Percentiles rank a stretch among this genome's conserved stretches.
phyloP scores from a whole-genome alignment of 2,888 invertebrate species.

The Smittia aterrima region DNA sequence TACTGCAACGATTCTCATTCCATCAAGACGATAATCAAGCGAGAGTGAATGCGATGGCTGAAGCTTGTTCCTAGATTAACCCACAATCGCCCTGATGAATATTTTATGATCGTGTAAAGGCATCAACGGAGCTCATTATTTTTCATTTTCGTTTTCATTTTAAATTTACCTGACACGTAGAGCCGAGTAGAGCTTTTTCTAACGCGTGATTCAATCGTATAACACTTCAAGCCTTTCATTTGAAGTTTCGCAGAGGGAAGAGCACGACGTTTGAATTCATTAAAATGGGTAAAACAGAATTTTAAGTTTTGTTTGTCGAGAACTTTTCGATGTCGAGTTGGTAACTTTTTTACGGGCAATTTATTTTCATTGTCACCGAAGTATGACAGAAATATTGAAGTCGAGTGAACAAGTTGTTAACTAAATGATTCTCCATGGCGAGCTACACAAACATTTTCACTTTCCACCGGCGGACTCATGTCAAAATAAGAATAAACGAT shows the following conservation, averaged over 20 bases:
- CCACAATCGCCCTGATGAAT: conserved; percentile 14
- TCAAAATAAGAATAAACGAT: background rate
- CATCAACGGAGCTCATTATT: conserved; percentile 9
- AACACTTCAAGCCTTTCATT: conserved; percentile 4
- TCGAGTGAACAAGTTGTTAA: too few species aligned
- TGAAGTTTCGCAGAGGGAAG: conserved; percentile 22
- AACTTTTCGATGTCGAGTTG: background rate
- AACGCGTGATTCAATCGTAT: background rate
- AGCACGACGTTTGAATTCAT: conserved; percentile 19
- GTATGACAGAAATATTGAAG: too few species aligned
- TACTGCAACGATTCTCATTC: too few species aligned
- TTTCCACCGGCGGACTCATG: too few species aligned
- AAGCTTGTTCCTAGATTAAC: too few species aligned
- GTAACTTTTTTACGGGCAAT: background rate
- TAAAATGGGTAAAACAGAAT: conserved; percentile 33
- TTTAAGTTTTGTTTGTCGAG: background rate
- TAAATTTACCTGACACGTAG: background rate
- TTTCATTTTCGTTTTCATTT: background rate
- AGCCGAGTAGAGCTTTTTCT: background rate
- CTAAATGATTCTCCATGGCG: too few species aligned
- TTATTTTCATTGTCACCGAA: conserved; percentile 6
- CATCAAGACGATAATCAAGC: too few species aligned
- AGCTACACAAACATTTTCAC: too few species aligned
- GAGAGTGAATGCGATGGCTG: too few species aligned
- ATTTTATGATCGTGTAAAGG: conserved; percentile 10